Base-by-base conservation (phyloP, 2,888 invertebrate genomes). In the Coremacera marginata region DNA sequence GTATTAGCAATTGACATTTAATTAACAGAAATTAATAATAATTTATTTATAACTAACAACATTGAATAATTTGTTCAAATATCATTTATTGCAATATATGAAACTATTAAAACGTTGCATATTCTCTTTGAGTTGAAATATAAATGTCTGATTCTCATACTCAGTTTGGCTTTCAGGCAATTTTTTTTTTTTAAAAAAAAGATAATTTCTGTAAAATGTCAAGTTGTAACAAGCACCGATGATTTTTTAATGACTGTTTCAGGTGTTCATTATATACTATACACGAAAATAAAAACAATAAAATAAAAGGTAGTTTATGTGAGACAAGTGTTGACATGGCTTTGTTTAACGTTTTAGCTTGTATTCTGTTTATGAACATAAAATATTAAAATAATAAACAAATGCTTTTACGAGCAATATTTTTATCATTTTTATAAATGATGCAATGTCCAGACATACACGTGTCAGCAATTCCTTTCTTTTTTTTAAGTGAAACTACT, bases 311-410 rank as follows among this genome's bases (percentile, higher is more conserved):
- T 22, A 72, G 70, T 73, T 63, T 52, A 70, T 77, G 60, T 27
- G 70, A 80, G 74, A 77, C 78, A 77, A 77, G 76, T 78, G 78
- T 76, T 77, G 77, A 77, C 77, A 76, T 78, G 76, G 74, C 78
- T 78, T 78, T 76, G 76, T 77, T 78, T 77, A 67, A 76, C 77
- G 76, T 77, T 75, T 74, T 75, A 70, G 71, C 71, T 74, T 78
- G 75, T 76, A 75, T 74, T 78, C 71, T 75, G 57, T 62, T 60
- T 44, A 44, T 11, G 44, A 44, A 44, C 7, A 44, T 44, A 44
- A 44, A 44, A 44, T 11, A 44, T 44, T 31, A 31, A 11, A 44
- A 44, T 44, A 11, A 11, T 7, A 11, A 11, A 44, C 31, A 4
- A 44, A 44, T 44, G 44, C 14, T 11, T 44, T 44, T 11, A 44